These are phyloP conservation scores for Stichodactyla mertensii DNA, from an alignment of 64 coral and sea anemone genomes.

Conservation along the genomic window DNA sequence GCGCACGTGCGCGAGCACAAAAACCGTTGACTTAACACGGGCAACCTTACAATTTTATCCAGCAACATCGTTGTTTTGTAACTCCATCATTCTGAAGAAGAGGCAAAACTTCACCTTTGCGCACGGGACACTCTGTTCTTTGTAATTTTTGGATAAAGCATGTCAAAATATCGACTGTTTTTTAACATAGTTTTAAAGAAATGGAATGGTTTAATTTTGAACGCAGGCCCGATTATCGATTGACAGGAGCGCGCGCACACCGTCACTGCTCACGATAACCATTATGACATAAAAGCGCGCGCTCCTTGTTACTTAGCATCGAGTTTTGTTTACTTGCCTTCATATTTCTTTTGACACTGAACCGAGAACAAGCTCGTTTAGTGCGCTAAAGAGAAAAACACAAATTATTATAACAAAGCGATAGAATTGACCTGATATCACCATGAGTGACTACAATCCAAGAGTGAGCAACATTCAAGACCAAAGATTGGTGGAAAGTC, in stretches of 20 bases:
- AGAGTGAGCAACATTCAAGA: background rate
- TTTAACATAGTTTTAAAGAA: no score
- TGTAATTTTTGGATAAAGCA: no score
- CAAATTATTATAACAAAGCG: background rate
- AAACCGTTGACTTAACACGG: no score
- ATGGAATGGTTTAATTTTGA: no score
- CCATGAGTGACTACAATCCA: background rate
- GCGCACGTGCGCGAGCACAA: no score
- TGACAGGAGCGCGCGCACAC: background rate
- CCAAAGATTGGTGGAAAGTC: background rate
- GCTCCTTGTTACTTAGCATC: conserved; percentile 13
- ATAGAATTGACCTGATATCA: background rate
- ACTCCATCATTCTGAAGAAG: no score
- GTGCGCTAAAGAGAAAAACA: background rate
- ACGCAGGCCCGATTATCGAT: background rate
- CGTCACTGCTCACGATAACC: background rate
- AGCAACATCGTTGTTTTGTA: no score
- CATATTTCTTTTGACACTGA: conserved; percentile 15
- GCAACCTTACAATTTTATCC: no score
- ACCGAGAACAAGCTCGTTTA: background rate
- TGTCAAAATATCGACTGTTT: no score
- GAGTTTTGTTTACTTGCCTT: background rate
- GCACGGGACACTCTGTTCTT: no score
- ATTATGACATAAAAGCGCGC: background rate
- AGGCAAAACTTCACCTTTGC: no score